Evolutionary conservation across 2,797 vertebrate genomes (phyloP).

Genomic region (Pygocentrus nattereri): DNA sequence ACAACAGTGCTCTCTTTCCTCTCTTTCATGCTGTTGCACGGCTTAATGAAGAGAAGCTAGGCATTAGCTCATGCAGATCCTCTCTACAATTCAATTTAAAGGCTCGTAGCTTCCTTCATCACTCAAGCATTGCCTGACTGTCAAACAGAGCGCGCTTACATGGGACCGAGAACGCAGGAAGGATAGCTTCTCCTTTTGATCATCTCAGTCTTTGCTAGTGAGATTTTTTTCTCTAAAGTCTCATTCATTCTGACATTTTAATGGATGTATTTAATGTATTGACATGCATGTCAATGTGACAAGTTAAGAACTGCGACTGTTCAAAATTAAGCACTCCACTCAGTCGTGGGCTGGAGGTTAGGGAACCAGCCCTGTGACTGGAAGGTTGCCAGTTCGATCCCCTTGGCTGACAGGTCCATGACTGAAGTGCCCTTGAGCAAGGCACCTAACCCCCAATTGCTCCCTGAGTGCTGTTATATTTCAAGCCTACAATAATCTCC

Average conservation of each 20-base stretch:
- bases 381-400: too few species aligned
- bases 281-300: not conserved
- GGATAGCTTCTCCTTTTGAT: constrained; percentile 7
- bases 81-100: constrained; percentile 44
- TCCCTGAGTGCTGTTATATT: too few species aligned
- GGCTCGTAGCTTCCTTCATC: constrained; percentile 22
- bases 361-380: too few species aligned
- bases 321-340: not conserved
- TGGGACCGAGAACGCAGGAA: not conserved
- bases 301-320: not conserved
- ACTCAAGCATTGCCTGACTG: not conserved
- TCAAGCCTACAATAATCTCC: too few species aligned
- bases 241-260: not conserved
- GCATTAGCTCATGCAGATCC: constrained; percentile 41
- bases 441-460: too few species aligned
- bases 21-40: not conserved
- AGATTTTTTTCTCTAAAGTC: constrained; percentile 3
- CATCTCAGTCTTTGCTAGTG: constrained; percentile 13
- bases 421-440: too few species aligned
- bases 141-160: constrained; percentile 5
- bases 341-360: too few species aligned
- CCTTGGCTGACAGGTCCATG: too few species aligned
- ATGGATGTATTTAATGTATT: not conserved
- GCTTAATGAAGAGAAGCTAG: constrained; percentile 17
- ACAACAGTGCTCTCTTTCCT: not conserved